Base-by-base conservation (phyloP, 1,140 invertebrate species). In the Platyscapa corneri region DNA sequence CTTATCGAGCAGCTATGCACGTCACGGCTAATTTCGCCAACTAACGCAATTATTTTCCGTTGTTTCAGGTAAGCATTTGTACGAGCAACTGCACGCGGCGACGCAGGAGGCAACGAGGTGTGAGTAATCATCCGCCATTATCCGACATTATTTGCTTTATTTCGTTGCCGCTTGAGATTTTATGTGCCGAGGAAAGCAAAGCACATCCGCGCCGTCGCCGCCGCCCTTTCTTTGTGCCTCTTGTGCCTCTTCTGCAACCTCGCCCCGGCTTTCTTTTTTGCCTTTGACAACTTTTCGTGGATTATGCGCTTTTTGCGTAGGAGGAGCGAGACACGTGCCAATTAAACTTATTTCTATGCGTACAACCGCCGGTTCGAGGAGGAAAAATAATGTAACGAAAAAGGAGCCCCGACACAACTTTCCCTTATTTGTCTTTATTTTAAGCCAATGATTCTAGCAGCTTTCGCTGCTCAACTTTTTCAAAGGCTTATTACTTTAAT, bases 21-120 rank as follows among this genome's bases (percentile, higher is more conserved):
- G 86, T 87, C 70, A 64, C 39, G n/a, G 49, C 34, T 65, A 87
- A 87, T 74, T 87, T 83, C 78, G 10, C 82, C 67, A 78, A 87
- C 89, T 92, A 91, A 92, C 88, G 88, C 86, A 90, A 91, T 92
- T 92, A 90, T 91, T 91, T 90, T 90, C 86, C 89, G 88, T 91
- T 91, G 91, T 92, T 93, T 91, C 90, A 84, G 60, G 82, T 84
- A 78, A 67, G 82, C 75, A 60, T 23, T 60, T 42, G 32, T 64
- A 53, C 80, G 7, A 37, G 16, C 0, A 42, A 8, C 60, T 34
- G 34, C 16, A 30, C 64, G 18, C 8, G 30, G 53, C 30, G 0
- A 3, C 34, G 12, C 6, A 77, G 0, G 16, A 49, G 2, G 72
- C 70, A 72, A 75, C 27, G 53, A 83, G 27, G 53, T 32, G 53